A percentile compares a stretch with the other conserved stretches of the same genome.
phyloP scores from a whole-genome alignment of 2,888 invertebrate genomes.

The Magallana nippona region DNA sequence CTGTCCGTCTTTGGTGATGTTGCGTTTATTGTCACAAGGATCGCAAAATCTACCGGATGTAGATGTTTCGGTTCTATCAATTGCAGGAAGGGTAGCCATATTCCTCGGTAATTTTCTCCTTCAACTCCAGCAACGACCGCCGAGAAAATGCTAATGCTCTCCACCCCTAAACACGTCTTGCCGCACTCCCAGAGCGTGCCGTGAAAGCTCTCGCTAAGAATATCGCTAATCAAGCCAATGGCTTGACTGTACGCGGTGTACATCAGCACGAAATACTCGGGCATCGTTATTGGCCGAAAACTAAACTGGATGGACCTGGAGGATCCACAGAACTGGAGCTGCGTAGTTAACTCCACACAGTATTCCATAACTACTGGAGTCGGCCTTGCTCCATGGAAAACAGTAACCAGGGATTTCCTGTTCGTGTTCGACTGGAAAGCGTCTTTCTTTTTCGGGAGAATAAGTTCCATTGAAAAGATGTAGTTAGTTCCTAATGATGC shows the following conservation, averaged over 20 bases:
- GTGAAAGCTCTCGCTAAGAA: constrained; percentile 52
- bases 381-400: constrained; percentile 54
- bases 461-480: constrained; percentile 59
- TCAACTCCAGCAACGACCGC: constrained; percentile 1
- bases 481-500: constrained; percentile 51
- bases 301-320: constrained; percentile 48
- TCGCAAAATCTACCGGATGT: constrained; percentile 65
- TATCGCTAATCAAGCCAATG: constrained; percentile 43
- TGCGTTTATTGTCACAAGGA: constrained; percentile 57
- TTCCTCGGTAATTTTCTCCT: constrained; percentile 46
- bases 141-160: constrained; percentile 40
- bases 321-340: constrained; percentile 45
- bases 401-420: constrained; percentile 61
- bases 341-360: constrained; percentile 63
- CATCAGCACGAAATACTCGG: constrained; percentile 48
- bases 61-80: constrained; percentile 58
- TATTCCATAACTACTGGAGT: constrained; percentile 62
- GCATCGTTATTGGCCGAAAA: constrained; percentile 51
- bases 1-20: constrained; percentile 46
- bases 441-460: constrained; percentile 59
- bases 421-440: constrained; percentile 52
- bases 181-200: constrained; percentile 49
- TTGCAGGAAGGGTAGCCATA: constrained; percentile 58
- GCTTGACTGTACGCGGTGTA: constrained; percentile 44
- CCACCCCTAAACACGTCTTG: constrained; percentile 51